Evolutionary conservation across 2,888 invertebrate species (phyloP).

Genomic region (Lasioglossum morio): DNA sequence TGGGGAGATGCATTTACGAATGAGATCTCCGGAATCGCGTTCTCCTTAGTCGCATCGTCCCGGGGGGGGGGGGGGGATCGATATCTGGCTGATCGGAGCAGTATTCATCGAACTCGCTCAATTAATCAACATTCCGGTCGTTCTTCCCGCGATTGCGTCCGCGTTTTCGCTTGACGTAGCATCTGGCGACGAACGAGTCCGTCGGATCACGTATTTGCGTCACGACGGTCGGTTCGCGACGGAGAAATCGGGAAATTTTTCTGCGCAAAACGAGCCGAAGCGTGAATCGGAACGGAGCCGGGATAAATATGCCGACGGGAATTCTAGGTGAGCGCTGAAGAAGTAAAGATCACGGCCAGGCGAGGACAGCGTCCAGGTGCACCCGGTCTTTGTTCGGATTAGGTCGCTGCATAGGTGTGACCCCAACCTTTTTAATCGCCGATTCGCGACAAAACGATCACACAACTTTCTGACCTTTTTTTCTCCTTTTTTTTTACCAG

Average conservation of each 20-base stretch:
- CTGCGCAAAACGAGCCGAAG: neutral
- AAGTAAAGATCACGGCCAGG: neutral
- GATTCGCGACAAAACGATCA: constrained; percentile 1
- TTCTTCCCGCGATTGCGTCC: constrained; percentile 22
- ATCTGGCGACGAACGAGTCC: neutral
- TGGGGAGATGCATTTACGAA: neutral
- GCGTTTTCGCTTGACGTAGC: constrained; percentile 26
- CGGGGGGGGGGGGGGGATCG: neutral
- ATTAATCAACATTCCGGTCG: constrained; percentile 27
- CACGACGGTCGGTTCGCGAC: neutral
- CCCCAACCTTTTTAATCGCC: constrained; percentile 48
- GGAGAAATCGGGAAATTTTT: neutral
- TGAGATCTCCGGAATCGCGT: neutral
- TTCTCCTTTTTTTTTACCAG: neutral
- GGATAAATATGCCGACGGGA: neutral
- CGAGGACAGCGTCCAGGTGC: constrained; percentile 26
- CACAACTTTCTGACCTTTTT: constrained; percentile 30
- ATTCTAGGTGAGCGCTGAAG: neutral
- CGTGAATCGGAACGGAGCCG: constrained; percentile 13
- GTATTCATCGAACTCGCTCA: neutral
- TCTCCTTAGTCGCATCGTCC: neutral
- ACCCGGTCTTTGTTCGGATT: constrained; percentile 15
- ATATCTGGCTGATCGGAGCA: neutral
- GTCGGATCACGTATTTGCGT: constrained; percentile 6
- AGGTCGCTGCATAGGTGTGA: constrained; percentile 11